Evolutionary conservation across 2,113 vertebrate species (phyloP), one percentile per base, ranked within the genome.

Genomic region (Seriola rivoliana): DNA sequence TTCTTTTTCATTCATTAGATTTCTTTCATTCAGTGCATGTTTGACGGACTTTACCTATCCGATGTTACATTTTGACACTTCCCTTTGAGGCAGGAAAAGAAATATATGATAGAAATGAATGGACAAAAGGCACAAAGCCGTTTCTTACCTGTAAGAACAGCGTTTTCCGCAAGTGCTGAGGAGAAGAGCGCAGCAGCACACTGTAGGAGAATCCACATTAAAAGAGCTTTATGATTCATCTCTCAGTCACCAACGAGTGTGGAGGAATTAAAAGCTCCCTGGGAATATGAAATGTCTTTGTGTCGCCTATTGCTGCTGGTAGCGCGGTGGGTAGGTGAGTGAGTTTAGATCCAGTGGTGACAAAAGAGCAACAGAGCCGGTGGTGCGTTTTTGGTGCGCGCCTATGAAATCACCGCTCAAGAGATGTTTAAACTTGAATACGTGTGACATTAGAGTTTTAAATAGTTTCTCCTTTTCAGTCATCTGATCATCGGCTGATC

Each of bases 401-500:
- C 50, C 71, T 21, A 34, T 34, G 14, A 8, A 36, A 64, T 69
- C 42, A 17, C 52, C 44, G 68, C 66, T 68, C 16, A 29, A 23
- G 58, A 77, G 86, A 76, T 84, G 86, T 87, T 73, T 83, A 75
- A 89, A 90, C 85, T 58, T 36, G 90, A 71, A 34, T 76, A 25
- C 72, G 80, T 46, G 80, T 86, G 79, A 91, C 88, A 93, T 93
- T 94, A 88, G 78, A 92, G 91, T 93, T 95, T 96, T 96, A 96
- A 95, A 96, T 95, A 95, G 90, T 92, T 93, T 92, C 86, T 42
- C 82, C 90, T 87, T 87, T 75, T 71, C 70, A 91, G 94, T 96
- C 95, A 95, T 93, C 94, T 96, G 95, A 95, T 94, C 94, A 96
- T 96, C 94, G 93, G 92, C 95, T 94, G 95, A 95, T 94, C 75